Evolutionary conservation across 2,888 invertebrate genomes (phyloP), one percentile per base, ranked within the genome.

Genomic region (Sylvicola fuscatus): DNA sequence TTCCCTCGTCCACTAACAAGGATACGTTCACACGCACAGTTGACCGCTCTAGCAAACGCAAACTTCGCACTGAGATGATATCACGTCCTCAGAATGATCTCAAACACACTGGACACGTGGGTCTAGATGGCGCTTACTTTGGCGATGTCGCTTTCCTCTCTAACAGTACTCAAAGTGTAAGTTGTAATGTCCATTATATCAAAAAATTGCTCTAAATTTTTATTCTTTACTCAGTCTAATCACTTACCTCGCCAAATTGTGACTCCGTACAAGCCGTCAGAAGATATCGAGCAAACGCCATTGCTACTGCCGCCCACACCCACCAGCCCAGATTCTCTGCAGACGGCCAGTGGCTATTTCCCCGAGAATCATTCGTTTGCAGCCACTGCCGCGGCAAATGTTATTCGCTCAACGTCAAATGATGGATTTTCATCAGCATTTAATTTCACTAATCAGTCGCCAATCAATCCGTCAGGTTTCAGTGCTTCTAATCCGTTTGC

Each of bases 71-170:
- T 7, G 83, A 82, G 53, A 89, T 93, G 92, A 98, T 97, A 49
- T 92, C 93, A 33, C 78, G 83, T 40, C 97, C 98, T 0, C 92
- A 95, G 54, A 92, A 90, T 28, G 95, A 97, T 55, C 72, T 97
- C 14, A 86, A 92, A 49, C 98, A 98, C 54, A 97, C 92, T 0
- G 66, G 74, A 1, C 98, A 98, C 54, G 89, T 98, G 10, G 97
- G 97, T 1, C 66, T 92, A 31, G 97, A 98, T 56, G 97, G 97
- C 1, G 89, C 90, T 17, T 86, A 86, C 52, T 98, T 98, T 57
- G 97, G 97, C 2, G 92, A 98, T 56, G 75, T 98, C 39, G 65
- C 70, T 3, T 69, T 71, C 46, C 51, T 71, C 13, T 57, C 58
- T 32, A 58, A 52, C 40, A 21, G 21, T 8, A 51, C 58, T 3